phyloP scores from a whole-genome alignment of 2,113 vertebrate genomes.

The Cyprinodon variegatus region DNA sequence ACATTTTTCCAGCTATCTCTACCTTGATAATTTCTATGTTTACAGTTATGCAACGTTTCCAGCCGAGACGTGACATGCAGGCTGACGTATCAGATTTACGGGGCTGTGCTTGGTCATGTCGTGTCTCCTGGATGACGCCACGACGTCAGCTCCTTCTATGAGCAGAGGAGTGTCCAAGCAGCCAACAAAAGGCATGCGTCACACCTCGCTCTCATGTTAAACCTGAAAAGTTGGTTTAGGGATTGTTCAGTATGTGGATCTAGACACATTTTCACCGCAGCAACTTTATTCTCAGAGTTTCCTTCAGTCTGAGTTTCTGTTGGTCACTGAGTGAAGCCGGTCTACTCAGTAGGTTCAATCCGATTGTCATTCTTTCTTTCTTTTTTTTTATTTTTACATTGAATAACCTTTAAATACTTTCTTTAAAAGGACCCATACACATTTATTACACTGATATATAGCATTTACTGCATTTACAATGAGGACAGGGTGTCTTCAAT shows the following conservation, averaged over 20 bases:
- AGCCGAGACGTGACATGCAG: conserved; percentile 1
- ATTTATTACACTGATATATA: conserved; percentile 1
- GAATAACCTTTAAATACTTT: no score
- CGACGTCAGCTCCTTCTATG: conserved; percentile 38
- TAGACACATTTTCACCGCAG: conserved; percentile 28
- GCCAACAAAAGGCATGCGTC: conserved; percentile 63
- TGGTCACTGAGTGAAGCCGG: neutral
- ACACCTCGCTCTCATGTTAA: conserved; percentile 54
- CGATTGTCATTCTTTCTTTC: neutral
- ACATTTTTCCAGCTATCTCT: neutral
- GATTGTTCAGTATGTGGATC: conserved; percentile 52
- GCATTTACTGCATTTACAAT: conserved; percentile 5
- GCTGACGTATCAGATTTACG: conserved; percentile 5
- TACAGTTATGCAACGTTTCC: neutral
- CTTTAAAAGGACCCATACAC: neutral
- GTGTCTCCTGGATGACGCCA: neutral
- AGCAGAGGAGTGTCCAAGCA: conserved; percentile 63
- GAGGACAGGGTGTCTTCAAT: conserved; percentile 9
- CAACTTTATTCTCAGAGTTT: neutral
- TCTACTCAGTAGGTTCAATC: neutral
- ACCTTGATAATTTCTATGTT: neutral
- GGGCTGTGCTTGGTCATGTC: conserved; percentile 4
- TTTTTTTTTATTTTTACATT: neutral
- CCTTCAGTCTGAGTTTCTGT: conserved; percentile 29
- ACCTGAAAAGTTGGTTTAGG: conserved; percentile 78